Evolutionary conservation across 2,888 invertebrate species (phyloP), one percentile per base, ranked within the genome.

Genomic region (Drosophila vallismaia): DNA sequence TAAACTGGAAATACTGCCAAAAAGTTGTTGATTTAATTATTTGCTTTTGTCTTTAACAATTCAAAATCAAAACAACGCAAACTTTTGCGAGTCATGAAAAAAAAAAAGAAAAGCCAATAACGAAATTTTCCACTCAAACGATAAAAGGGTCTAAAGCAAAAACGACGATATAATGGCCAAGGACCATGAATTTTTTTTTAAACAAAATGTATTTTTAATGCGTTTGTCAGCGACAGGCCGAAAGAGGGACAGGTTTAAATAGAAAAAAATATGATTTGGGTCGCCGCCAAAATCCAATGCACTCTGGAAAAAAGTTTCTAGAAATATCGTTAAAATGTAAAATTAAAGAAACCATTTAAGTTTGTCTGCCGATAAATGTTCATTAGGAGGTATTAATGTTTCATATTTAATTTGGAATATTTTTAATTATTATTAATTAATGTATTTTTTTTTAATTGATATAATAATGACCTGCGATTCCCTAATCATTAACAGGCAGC

Each of bases 91-190:
- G 29, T 19, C n/a, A 56, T 42, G 51, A 51, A 1, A 51, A 53
- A 51, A 53, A 51, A 62, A 55, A 71, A 68, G 67, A 67, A 63
- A 59, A 69, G 77, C 67, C 77, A 79, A 84, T 88, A 86, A 86
- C 79, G 75, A 51, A 80, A 87, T 88, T 86, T 86, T 88, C 88
- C 88, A 82, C 88, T 86, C 80, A 77, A 87, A 74, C 68, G 88
- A 75, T 80, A 74, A 86, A 85, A 88, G 74, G 75, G 76, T 75
- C 74, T 46, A 49, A 50, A 50, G 51, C 14, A 52, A 69, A 70
- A 55, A 54, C 12, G 33, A 31, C n/a, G 58, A 28, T 33, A 57
- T 44, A 51, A 51, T 55, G 59, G 52, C 36, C n/a, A 44, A 26
- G 48, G 54, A 38, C 70, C 79, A 66, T 70, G 71, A 71, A 74